A percentile compares a stretch with the other conserved stretches of the same genome.
These are phyloP conservation scores for Hyperoplus lanceolatus DNA, from an alignment of 2,797 vertebrate species.

Conservation along the genomic window DNA sequence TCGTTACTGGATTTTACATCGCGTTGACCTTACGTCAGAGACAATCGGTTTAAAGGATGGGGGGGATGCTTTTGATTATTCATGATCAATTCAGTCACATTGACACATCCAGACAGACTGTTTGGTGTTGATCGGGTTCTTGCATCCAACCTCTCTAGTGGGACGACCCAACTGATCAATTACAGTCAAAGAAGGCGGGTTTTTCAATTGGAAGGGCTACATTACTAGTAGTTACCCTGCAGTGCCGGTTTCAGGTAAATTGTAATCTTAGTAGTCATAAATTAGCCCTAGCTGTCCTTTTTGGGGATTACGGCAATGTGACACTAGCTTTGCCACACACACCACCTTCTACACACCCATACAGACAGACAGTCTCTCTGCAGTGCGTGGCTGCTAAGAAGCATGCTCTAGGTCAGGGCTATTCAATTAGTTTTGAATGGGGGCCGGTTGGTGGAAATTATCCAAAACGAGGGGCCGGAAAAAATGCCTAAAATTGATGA, in stretches of 20 bases:
- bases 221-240: neutral
- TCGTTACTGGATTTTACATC: slow-evolving; percentile 22
- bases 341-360: neutral
- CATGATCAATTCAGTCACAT: neutral
- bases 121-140: neutral
- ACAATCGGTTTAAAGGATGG: too few species aligned
- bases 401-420: neutral
- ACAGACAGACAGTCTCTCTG: neutral
- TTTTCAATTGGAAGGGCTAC: neutral
- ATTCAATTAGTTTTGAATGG: too few species aligned
- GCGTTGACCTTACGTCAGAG: neutral
- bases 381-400: neutral
- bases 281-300: neutral
- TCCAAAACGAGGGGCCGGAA: too few species aligned
- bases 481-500: too few species aligned
- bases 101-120: neutral
- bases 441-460: too few species aligned
- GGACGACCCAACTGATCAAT: neutral
- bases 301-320: neutral
- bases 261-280: neutral
- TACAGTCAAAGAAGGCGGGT: neutral
- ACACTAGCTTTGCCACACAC: neutral
- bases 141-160: neutral
- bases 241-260: neutral
- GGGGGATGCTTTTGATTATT: too few species aligned